Evolutionary conservation across 1,140 invertebrate genomes (phyloP), one percentile per base, ranked within the genome.

Genomic region (Megathymus violae): DNA sequence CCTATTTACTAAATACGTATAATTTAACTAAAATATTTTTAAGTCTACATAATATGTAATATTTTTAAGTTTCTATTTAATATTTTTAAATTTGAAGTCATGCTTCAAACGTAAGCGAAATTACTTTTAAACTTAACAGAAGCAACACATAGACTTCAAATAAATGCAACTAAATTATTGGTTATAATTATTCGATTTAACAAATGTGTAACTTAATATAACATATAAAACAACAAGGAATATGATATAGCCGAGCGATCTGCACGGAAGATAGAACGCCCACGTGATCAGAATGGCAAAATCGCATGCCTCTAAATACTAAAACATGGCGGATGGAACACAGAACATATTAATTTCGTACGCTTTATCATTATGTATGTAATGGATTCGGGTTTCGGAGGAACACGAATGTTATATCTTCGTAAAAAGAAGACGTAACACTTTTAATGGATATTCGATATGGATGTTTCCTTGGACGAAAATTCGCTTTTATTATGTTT

Each of bases 231-330:
- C 5, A 22, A 22, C 19, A 22, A 22, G 19, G 19, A 22, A 22
- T 22, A 22, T 22, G 19, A 22, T 22, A 22, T 22, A 22, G 5
- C 19, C 5, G 5, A 22, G 19, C 40, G 40, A 43, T 43, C 17
- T 10, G 40, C 16, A 48, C 46, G 22, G 6, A 27, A 27, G 11
- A 13, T 27, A 25, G 1, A 10, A 7, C 9, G 14, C 17, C 13
- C 27, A 27, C 25, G 15, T 4, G 13, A 31, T 31, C 14, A 19
- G 64, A 72, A 72, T 70, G 62, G 56, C 13, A 25, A 60, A 43
- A 62, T 77, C 61, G 75, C 75, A 71, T 77, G 75, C 61, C 59
- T 46, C 41, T 19, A 11, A 48, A 48, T 59, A 68, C 62, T 69
- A 70, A 70, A 66, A 69, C 60, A 72, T 69, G 60, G 46, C 44